These are phyloP conservation scores for Heliconius erato DNA, from an alignment of 2,888 invertebrate genomes.

Conservation along the genomic window DNA sequence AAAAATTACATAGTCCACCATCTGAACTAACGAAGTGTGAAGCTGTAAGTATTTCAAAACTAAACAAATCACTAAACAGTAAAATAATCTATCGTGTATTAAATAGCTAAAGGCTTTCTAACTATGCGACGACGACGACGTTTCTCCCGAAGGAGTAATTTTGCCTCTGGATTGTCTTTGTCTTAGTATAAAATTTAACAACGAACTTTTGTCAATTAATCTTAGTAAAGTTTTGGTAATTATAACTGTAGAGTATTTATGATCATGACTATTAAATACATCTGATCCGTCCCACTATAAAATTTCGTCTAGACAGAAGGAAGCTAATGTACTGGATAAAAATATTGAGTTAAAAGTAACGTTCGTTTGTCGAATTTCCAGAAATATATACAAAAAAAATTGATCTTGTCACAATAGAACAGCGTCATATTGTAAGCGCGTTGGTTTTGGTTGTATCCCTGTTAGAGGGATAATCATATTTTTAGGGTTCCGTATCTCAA, in stretches of 20 bases:
- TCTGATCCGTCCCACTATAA: conserved; percentile 7
- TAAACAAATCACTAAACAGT: background rate
- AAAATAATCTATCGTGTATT: background rate
- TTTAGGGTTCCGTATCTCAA: too few species aligned
- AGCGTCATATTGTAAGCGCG: too few species aligned
- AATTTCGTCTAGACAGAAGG: conserved; percentile 21
- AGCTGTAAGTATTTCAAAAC: too few species aligned
- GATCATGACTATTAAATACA: conserved; percentile 7
- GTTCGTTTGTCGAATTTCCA: background rate
- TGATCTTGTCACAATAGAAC: too few species aligned
- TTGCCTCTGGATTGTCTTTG: background rate
- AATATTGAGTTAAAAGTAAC: background rate
- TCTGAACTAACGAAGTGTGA: too few species aligned
- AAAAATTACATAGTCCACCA: too few species aligned
- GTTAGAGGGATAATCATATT: too few species aligned
- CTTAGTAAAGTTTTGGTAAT: conserved; percentile 18
- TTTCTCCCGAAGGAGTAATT: background rate
- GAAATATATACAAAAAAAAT: background rate
- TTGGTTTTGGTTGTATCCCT: too few species aligned
- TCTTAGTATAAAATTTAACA: conserved; percentile 2
- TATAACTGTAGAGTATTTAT: conserved; percentile 16
- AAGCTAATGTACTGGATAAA: conserved; percentile 7
- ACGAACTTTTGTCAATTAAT: conserved; percentile 21
- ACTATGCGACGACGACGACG: background rate
- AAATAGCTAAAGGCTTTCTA: background rate